A percentile compares a stretch with the other conserved stretches of the same genome.
These are phyloP conservation scores for Poeciliopsis turrubarensis DNA, from an alignment of 2,113 vertebrate species.

Conservation along the genomic window DNA sequence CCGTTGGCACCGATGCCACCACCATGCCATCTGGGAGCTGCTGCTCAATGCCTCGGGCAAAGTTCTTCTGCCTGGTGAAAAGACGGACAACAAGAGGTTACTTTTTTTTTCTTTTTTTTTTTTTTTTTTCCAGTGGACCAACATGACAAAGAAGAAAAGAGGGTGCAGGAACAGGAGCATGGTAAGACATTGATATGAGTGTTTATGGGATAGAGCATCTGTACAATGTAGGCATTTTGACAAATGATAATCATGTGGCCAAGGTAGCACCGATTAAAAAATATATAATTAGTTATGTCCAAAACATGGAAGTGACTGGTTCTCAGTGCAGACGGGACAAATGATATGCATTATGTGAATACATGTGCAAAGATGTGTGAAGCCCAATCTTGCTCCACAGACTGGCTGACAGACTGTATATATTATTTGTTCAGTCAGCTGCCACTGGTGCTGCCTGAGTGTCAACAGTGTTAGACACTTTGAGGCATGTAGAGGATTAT, in stretches of 20 bases:
- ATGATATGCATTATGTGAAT: not conserved
- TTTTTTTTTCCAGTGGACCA: constrained; percentile 4
- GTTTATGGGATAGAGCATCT: too few relatives aligned
- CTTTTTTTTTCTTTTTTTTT: constrained; percentile 8
- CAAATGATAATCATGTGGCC: not conserved
- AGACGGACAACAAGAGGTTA: constrained; percentile 28
- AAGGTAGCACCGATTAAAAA: not conserved
- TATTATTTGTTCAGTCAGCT: not conserved
- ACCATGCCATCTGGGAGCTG: constrained; percentile 95
- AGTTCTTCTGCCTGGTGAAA: constrained; percentile 92
- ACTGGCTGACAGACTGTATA: not conserved
- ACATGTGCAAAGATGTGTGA: not conserved
- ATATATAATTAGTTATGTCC: too few relatives aligned
- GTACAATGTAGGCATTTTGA: not conserved
- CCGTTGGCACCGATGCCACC: constrained; percentile 91
- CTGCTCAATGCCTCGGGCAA: constrained; percentile 94
- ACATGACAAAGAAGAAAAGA: not conserved
- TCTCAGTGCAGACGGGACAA: not conserved
- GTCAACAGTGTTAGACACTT: not conserved
- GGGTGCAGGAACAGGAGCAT: too few relatives aligned
- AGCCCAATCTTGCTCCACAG: not conserved
- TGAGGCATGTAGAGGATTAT: not conserved
- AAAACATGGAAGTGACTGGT: not conserved
- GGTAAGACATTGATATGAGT: not conserved
- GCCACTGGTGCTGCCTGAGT: not conserved